Evolutionary conservation across 2,113 vertebrate species (phyloP).

Genomic region (Sceloporus undulatus): DNA sequence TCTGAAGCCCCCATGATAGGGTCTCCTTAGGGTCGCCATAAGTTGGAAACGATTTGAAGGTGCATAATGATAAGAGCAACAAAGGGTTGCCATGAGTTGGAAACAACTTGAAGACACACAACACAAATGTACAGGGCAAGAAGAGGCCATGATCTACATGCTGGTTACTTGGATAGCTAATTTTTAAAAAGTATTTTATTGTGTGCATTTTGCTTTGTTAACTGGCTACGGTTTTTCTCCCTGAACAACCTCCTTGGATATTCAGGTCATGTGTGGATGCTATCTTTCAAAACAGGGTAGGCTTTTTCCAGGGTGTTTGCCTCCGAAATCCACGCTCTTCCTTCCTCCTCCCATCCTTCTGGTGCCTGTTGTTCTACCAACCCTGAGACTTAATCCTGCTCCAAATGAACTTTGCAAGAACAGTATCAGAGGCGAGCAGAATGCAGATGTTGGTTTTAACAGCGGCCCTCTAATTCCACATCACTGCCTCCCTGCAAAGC

Average conservation of each 20-base stretch:
- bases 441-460: neutral
- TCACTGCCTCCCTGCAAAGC: neutral
- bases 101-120: no score
- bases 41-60: no score
- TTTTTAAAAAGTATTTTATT: no score
- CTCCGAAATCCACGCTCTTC: neutral
- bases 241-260: neutral
- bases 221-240: neutral
- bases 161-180: neutral
- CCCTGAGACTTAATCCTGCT: neutral
- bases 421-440: neutral
- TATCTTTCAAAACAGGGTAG: neutral
- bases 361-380: neutral
- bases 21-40: no score
- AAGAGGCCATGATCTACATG: neutral
- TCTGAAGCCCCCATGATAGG: no score
- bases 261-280: conserved; percentile 18
- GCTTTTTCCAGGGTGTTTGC: neutral
- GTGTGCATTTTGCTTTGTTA: conserved; percentile 3
- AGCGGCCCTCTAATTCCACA: neutral
- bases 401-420: conserved; percentile 10
- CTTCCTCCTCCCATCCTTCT: neutral
- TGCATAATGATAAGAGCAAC: no score
- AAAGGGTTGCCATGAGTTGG: no score
- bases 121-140: neutral